phyloP scores from a whole-genome alignment of 1,140 invertebrate genomes.

The Mizuhopecten yessoensis region DNA sequence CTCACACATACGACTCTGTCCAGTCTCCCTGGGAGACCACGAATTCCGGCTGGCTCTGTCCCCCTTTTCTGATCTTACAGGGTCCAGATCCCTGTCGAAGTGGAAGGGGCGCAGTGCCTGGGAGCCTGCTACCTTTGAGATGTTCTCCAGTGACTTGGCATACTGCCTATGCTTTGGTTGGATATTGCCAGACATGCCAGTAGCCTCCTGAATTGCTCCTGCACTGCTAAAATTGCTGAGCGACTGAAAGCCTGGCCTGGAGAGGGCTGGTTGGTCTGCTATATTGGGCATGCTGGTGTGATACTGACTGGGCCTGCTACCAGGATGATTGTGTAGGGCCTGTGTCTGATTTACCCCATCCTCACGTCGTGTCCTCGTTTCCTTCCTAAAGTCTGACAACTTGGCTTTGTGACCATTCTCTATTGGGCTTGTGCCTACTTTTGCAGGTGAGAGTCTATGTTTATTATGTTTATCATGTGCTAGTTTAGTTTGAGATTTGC shows the following conservation, averaged over 20 bases:
- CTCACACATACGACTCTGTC: not conserved
- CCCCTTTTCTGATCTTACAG: not conserved
- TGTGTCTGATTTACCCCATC: not conserved
- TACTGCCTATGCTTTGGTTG: conserved; percentile 1
- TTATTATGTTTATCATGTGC: not conserved
- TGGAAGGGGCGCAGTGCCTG: not conserved
- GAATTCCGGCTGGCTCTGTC: not conserved
- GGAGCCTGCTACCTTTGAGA: not conserved
- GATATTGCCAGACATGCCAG: not conserved
- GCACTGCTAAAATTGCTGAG: conserved; percentile 2
- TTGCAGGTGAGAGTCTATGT: not conserved
- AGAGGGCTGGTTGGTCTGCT: not conserved
- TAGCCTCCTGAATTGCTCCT: not conserved
- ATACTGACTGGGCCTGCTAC: not conserved
- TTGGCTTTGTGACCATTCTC: not conserved
- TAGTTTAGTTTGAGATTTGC: not conserved
- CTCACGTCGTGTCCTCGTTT: not conserved
- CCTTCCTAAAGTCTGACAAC: not conserved
- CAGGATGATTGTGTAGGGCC: not conserved
- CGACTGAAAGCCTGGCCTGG: not conserved
- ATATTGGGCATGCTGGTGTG: conserved; percentile 17
- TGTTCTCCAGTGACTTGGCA: not conserved
- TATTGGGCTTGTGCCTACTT: not conserved
- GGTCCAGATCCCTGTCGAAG: not conserved
- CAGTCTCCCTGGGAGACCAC: not conserved